phyloP scores from a whole-genome alignment of 2,113 vertebrate species.

The Perccottus glenii region DNA sequence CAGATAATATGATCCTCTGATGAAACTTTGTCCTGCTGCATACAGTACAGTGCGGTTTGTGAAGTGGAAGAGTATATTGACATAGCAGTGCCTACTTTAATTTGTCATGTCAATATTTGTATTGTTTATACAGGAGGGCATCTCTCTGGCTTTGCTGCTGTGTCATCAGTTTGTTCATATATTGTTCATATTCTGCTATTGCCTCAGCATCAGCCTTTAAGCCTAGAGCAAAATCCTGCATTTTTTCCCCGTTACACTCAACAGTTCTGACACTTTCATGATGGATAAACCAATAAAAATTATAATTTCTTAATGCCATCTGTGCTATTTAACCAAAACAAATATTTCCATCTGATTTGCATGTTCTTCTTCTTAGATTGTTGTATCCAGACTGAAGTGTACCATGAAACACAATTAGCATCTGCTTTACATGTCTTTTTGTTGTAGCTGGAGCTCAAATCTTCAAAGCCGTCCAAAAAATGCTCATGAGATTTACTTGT shows the following conservation, averaged over 20 bases:
- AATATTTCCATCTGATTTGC: background rate
- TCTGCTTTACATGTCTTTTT: constrained; percentile 3
- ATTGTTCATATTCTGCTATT: constrained; percentile 13
- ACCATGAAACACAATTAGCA: background rate
- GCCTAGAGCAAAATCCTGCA: background rate
- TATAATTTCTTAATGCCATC: constrained; percentile 1
- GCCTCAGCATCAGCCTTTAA: background rate
- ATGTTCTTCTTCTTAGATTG: background rate
- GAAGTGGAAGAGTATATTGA: background rate
- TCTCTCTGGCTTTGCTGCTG: constrained; percentile 6
- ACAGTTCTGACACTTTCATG: background rate
- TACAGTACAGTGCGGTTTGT: background rate
- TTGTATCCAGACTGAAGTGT: background rate
- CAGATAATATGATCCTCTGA: background rate
- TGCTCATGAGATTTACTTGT: background rate
- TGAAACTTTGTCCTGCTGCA: background rate
- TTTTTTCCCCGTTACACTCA: background rate
- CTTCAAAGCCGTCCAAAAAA: background rate
- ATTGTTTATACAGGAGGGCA: constrained; percentile 11
- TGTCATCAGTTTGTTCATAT: constrained; percentile 19
- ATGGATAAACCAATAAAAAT: background rate
- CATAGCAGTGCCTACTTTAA: constrained; percentile 1
- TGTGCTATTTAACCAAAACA: constrained; percentile 2
- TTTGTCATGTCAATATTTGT: background rate
- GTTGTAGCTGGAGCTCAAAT: background rate